Conservation (phyloP, 2,797 vertebrate genomes). For the Anas bahamensis region DNA sequence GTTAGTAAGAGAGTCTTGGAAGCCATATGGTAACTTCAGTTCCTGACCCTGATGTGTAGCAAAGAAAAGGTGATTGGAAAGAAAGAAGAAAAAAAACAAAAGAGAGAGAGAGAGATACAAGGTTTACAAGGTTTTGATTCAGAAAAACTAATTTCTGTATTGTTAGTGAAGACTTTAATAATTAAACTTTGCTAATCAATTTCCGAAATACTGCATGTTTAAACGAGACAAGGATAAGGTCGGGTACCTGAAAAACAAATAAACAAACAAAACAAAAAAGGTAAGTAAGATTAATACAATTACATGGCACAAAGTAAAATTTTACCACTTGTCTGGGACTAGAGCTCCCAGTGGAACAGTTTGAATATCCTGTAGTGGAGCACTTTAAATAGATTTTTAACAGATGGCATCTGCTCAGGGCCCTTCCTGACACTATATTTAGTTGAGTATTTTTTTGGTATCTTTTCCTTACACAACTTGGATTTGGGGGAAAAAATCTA, state of each 20-base stretch:
- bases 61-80: neutral
- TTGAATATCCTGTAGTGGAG: neutral
- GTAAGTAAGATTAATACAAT: neutral
- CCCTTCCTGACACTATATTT: neutral
- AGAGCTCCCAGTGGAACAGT: neutral
- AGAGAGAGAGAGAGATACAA: neutral
- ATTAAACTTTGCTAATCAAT: neutral
- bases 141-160: neutral
- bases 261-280: neutral
- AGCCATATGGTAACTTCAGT: neutral
- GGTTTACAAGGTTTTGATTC: neutral
- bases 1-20: neutral
- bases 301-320: neutral
- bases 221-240: neutral
- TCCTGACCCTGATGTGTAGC: neutral
- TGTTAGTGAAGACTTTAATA: neutral
- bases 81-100: neutral
- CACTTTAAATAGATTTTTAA: neutral
- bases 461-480: neutral
- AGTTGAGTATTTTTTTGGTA: neutral
- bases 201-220: neutral
- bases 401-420: neutral
- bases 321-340: neutral
- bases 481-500: rapidly evolving
- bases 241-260: neutral